Conservation (phyloP, 2,888 invertebrate species). For the Galeopsomyia nigrocyanea region DNA sequence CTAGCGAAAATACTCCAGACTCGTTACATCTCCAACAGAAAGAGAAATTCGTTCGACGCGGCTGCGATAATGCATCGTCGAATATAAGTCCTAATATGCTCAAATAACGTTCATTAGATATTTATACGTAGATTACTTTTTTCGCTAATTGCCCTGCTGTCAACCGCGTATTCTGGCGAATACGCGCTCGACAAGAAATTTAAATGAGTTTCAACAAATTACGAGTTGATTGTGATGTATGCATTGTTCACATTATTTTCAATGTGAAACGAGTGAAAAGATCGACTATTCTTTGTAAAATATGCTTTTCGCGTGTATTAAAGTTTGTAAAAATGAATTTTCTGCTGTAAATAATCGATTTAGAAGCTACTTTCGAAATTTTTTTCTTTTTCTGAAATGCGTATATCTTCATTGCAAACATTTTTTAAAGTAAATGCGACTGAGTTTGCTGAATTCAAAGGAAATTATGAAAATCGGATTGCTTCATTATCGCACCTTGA, state of each 20-base stretch:
- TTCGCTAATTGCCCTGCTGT: no score
- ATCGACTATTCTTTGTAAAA: conserved; percentile 12
- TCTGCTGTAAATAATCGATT: conserved; percentile 34
- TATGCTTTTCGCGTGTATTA: conserved; percentile 17
- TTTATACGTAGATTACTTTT: no score
- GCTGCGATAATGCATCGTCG: conserved; percentile 43
- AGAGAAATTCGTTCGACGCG: conserved; percentile 36
- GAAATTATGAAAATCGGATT: background rate
- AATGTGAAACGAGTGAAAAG: conserved; percentile 19
- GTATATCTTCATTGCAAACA: conserved; percentile 3
- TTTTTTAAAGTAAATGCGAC: background rate
- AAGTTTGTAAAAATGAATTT: conserved; percentile 22
- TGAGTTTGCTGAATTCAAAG: background rate
- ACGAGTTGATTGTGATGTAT: conserved; percentile 1
- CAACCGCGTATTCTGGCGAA: background rate
- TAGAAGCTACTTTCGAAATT: background rate
- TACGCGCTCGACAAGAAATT: no score
- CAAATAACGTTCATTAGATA: background rate
- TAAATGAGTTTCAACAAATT: background rate
- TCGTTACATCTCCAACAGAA: conserved; percentile 38
- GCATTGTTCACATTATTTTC: conserved; percentile 22
- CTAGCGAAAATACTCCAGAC: conserved; percentile 31
- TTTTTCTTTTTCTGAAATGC: conserved; percentile 25
- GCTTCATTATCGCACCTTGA: conserved; percentile 39
- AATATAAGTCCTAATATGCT: conserved; percentile 19